phyloP scores from a whole-genome alignment of 2,113 vertebrate species.

The Megaceryle torquata region DNA sequence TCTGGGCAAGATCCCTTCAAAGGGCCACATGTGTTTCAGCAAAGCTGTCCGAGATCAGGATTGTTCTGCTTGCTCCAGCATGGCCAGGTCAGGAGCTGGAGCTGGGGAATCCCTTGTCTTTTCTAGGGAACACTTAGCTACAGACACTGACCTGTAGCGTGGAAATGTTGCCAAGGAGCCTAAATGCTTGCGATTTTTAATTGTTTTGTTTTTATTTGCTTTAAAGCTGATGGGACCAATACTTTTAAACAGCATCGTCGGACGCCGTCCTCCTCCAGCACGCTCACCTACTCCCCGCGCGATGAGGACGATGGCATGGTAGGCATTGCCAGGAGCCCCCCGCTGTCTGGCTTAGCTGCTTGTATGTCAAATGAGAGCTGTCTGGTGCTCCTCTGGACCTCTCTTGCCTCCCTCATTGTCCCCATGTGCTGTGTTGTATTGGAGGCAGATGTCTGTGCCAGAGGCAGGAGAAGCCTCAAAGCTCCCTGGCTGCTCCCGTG shows the following conservation, averaged over 20 bases:
- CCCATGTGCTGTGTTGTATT: fast-evolving
- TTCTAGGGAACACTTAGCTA: neutral
- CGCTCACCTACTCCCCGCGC: conserved; percentile 88
- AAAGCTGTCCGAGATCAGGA: neutral
- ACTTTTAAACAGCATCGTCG: conserved; percentile 93
- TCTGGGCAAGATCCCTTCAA: neutral
- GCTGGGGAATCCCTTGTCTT: neutral
- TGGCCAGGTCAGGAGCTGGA: neutral
- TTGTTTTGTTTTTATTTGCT: neutral
- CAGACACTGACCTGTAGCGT: neutral
- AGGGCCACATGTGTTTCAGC: fast-evolving
- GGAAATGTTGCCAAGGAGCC: neutral
- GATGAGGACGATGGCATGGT: conserved; percentile 97
- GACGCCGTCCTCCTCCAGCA: conserved; percentile 93
- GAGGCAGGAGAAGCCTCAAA: neutral
- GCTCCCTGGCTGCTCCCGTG: neutral
- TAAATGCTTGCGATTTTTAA: neutral
- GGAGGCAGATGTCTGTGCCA: neutral
- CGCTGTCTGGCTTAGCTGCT: neutral
- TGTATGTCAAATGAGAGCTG: neutral
- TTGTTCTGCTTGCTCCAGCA: neutral
- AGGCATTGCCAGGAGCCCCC: conserved; percentile 10
- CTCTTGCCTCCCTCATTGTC: neutral
- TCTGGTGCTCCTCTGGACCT: neutral
- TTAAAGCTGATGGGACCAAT: conserved; percentile 82